These are phyloP conservation scores for Cheirogaleus major DNA, from an alignment of 2,797 vertebrate species.

Conservation along the genomic window DNA sequence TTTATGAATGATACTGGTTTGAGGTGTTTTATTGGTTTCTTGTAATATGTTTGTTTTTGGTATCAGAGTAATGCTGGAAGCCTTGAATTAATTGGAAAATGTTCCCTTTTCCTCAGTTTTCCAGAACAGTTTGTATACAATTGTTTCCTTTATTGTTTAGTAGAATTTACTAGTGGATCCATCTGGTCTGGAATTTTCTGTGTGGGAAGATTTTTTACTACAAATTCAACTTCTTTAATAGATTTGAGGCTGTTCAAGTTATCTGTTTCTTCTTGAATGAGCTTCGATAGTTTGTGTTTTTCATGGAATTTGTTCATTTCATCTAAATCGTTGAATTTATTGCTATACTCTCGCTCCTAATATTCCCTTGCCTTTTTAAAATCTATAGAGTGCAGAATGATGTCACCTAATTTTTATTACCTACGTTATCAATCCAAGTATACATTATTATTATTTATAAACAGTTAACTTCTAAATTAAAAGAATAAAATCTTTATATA, in stretches of 20 bases:
- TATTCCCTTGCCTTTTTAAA: too few species aligned
- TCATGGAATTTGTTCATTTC: too few species aligned
- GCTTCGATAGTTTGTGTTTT: too few species aligned
- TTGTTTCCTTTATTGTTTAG: background rate
- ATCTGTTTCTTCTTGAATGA: background rate
- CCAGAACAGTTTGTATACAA: background rate
- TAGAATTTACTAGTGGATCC: background rate
- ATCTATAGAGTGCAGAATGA: too few species aligned
- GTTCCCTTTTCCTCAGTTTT: background rate
- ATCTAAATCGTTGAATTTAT: too few species aligned
- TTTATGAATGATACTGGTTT: background rate
- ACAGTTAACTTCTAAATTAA: background rate
- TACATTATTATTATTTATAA: background rate
- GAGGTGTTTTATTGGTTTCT: background rate
- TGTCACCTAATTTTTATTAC: too few species aligned
- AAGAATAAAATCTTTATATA: background rate
- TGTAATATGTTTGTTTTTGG: background rate
- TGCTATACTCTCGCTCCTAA: too few species aligned
- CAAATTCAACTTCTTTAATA: background rate
- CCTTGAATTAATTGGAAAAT: background rate
- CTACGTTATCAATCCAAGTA: too few species aligned
- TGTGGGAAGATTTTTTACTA: background rate
- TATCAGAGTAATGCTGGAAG: background rate
- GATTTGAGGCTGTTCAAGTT: background rate
- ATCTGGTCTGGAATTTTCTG: background rate